Conservation (phyloP, 2,113 vertebrate species). For the Gymnobelideus leadbeateri region DNA sequence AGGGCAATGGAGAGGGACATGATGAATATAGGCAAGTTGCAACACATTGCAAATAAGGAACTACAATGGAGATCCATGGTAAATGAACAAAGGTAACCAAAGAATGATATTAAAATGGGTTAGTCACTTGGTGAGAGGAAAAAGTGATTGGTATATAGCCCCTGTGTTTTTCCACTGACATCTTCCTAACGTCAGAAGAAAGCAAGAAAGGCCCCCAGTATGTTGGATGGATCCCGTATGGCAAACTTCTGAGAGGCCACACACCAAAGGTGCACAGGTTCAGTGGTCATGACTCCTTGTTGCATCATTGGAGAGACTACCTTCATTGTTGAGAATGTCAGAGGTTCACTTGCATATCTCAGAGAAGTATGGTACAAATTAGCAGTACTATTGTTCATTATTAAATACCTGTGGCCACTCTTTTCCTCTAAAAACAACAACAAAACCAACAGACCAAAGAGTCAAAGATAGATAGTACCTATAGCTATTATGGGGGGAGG, state of each 20-base stretch:
- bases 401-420: background rate
- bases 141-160: background rate
- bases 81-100: background rate
- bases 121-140: background rate
- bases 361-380: background rate
- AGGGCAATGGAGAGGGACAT: background rate
- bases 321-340: background rate
- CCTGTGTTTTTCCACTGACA: background rate
- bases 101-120: background rate
- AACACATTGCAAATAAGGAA: background rate
- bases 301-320: background rate
- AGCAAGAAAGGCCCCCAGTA: background rate
- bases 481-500: background rate
- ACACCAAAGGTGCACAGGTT: background rate
- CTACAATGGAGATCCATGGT: background rate
- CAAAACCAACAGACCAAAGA: background rate
- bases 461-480: background rate
- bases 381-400: background rate
- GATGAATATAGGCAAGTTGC: background rate
- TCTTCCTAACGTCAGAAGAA: background rate
- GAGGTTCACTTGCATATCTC: background rate
- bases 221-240: background rate
- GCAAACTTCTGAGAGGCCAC: background rate
- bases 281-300: background rate
- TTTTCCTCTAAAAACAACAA: background rate